Evolutionary conservation across 1,140 invertebrate genomes (phyloP).

Genomic region (Aphelinus certus): DNA sequence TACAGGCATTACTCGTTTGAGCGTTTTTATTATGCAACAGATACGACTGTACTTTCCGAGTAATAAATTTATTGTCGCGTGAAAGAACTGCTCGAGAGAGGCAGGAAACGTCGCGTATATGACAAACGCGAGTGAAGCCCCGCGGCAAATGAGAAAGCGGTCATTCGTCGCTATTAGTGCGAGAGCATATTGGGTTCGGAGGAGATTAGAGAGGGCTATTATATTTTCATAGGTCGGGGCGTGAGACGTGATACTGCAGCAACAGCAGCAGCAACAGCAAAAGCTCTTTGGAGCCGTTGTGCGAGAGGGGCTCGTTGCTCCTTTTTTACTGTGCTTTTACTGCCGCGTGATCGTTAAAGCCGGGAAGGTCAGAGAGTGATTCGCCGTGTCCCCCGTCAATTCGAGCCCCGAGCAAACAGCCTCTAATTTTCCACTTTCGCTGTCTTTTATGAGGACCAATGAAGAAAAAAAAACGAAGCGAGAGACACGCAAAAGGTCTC

Average conservation of each 20-base stretch:
- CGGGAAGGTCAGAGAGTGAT: slow-evolving; percentile 33
- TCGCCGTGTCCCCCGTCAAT: slow-evolving; percentile 30
- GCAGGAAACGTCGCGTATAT: too few relatives aligned
- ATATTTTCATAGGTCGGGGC: slow-evolving; percentile 34
- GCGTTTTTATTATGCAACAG: too few relatives aligned
- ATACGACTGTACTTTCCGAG: too few relatives aligned
- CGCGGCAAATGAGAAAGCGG: neutral
- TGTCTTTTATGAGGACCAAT: slow-evolving; percentile 22
- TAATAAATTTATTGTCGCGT: too few relatives aligned
- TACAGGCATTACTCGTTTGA: too few relatives aligned
- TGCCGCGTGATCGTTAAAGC: slow-evolving; percentile 33
- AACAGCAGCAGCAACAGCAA: neutral
- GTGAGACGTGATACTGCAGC: slow-evolving; percentile 33
- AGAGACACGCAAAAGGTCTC: too few relatives aligned
- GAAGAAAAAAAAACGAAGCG: slow-evolving; percentile 2
- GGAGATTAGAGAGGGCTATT: slow-evolving; percentile 36
- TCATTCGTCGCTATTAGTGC: slow-evolving; percentile 27
- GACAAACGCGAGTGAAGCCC: too few relatives aligned
- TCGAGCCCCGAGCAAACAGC: slow-evolving; percentile 32
- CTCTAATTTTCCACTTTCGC: slow-evolving; percentile 38
- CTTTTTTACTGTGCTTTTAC: slow-evolving; percentile 37
- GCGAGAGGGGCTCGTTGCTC: neutral
- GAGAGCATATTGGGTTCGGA: slow-evolving; percentile 39
- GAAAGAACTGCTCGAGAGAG: too few relatives aligned
- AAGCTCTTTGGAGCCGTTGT: too few relatives aligned